Conservation (phyloP, 1,140 invertebrate genomes). For the Drosophila prosaltans region DNA sequence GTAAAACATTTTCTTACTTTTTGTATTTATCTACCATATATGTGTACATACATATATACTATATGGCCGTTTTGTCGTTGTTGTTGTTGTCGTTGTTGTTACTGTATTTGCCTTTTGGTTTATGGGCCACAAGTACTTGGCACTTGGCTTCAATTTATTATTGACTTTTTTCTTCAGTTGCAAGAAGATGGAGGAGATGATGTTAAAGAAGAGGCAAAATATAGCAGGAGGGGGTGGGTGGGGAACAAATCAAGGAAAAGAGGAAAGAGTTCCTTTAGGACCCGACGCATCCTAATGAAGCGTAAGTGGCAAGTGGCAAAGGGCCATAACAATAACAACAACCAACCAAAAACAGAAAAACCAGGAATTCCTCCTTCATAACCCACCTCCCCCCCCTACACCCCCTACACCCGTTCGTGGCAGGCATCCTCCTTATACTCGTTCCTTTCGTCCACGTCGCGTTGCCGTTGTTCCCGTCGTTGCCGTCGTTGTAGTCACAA, state of each 20-base stretch:
- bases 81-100: not conserved
- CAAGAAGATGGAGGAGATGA: constrained; percentile 1
- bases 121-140: constrained; percentile 49
- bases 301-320: constrained; percentile 75
- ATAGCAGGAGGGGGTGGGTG: not conserved
- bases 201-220: not conserved
- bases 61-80: too few species aligned
- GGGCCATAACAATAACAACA: constrained; percentile 66
- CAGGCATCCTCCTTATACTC: not conserved
- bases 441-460: not conserved
- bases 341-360: constrained; percentile 21
- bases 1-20: not conserved
- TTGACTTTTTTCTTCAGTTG: constrained; percentile 51
- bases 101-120: constrained; percentile 56
- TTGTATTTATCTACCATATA: not conserved
- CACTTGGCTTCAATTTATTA: constrained; percentile 72
- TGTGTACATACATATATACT: not conserved
- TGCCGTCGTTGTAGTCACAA: constrained; percentile 52
- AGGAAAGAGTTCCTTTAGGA: constrained; percentile 69
- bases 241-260: not conserved
- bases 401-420: not conserved
- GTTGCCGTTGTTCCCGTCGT: not conserved
- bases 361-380: constrained; percentile 5
- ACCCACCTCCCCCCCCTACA: not conserved
- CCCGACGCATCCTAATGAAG: constrained; percentile 74